These are phyloP conservation scores for Macrosiphum euphorbiae DNA, from an alignment of 2,888 invertebrate genomes.

Conservation along the genomic window DNA sequence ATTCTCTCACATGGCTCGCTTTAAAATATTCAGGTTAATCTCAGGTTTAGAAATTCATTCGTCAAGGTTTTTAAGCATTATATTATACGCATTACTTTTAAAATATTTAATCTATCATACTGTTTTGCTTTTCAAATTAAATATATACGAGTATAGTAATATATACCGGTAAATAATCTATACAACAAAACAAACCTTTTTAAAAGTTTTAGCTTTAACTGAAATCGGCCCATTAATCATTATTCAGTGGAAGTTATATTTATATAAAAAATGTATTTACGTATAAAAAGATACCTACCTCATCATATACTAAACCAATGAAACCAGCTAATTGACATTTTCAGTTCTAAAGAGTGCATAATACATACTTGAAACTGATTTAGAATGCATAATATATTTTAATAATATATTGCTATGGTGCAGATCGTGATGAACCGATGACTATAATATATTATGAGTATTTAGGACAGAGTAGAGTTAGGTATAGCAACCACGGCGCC, in stretches of 20 bases:
- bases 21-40: slow-evolving; percentile 29
- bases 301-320: not conserved
- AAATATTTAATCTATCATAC: slow-evolving; percentile 5
- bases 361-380: slow-evolving; percentile 16
- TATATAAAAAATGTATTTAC: not conserved
- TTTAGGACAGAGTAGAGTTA: not conserved
- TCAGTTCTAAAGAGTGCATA: not conserved
- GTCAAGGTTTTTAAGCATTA: not conserved
- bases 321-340: not conserved
- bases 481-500: not conserved
- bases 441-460: not conserved
- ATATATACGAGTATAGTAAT: too few species aligned
- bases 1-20: not conserved
- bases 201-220: not conserved
- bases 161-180: not conserved
- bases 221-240: not conserved
- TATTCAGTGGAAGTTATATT: not conserved
- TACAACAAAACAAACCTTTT: not conserved
- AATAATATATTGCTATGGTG: not conserved
- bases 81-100: not conserved
- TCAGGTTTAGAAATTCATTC: not conserved
- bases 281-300: not conserved
- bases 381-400: not conserved
- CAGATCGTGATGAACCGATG: not conserved
- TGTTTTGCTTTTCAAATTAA: not conserved